A percentile compares a stretch with the other conserved stretches of the same genome.
Conservation (phyloP, 2,113 vertebrate genomes). For the Rattus rattus region DNA sequence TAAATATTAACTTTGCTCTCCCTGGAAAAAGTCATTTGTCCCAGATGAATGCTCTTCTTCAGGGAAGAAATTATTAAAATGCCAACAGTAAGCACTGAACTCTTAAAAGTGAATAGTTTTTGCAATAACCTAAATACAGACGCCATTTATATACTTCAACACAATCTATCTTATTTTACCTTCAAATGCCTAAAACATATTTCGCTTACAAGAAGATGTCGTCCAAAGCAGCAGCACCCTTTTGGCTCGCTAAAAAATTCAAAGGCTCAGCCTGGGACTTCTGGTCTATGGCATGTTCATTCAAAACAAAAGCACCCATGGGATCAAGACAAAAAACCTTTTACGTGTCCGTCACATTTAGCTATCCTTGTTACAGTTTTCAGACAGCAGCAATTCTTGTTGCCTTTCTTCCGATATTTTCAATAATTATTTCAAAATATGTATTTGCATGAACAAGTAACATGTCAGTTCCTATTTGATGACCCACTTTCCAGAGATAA, state of each 20-base stretch:
- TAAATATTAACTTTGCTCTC: conserved; percentile 50
- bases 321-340: not conserved
- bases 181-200: conserved; percentile 5
- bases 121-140: not conserved
- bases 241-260: not conserved
- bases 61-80: conserved; percentile 53
- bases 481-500: not conserved
- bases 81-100: not conserved
- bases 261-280: not conserved
- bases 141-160: not conserved
- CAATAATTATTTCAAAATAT: conserved; percentile 38
- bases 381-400: too few species aligned
- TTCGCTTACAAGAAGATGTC: conserved; percentile 57
- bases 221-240: not conserved
- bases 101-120: not conserved
- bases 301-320: not conserved
- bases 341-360: not conserved
- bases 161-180: conserved; percentile 6
- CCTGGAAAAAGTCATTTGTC: not conserved
- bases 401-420: not conserved
- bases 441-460: conserved; percentile 36
- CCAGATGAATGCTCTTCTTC: not conserved
- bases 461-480: not conserved
- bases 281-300: not conserved
- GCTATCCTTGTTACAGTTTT: not conserved